Evolutionary conservation across 2,113 vertebrate species (phyloP).

Genomic region (Pteronura brasiliensis): DNA sequence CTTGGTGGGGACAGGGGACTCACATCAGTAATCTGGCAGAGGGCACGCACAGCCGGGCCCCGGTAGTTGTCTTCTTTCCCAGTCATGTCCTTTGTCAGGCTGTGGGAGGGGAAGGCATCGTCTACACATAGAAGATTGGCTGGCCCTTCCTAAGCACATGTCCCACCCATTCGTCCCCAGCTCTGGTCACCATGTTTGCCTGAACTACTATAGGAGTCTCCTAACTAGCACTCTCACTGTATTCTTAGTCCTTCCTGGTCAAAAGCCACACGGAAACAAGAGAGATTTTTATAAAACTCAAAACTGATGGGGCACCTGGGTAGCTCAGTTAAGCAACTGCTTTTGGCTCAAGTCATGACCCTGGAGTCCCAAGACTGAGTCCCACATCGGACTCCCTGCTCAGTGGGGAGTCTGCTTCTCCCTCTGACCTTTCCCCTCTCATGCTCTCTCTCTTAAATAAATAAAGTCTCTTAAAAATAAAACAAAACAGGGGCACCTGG

Average conservation of each 20-base stretch:
- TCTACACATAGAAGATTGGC: not conserved
- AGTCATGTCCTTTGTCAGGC: constrained; percentile 91
- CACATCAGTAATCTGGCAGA: constrained; percentile 90
- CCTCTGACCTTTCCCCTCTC: no score
- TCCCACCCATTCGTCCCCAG: not conserved
- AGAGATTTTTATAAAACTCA: not conserved
- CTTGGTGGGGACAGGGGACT: constrained; percentile 62
- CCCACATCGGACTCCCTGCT: no score
- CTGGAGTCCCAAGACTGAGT: no score
- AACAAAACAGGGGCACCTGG: no score
- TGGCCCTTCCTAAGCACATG: not conserved
- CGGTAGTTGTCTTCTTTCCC: constrained; percentile 89
- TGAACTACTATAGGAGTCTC: not conserved
- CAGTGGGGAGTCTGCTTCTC: no score
- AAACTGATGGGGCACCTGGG: no score
- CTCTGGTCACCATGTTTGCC: not conserved
- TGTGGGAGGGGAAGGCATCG: constrained; percentile 42
- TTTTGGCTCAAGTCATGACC: no score
- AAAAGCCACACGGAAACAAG: not conserved
- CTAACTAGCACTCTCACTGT: not conserved
- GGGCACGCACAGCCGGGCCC: constrained; percentile 85
- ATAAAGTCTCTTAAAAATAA: no score
- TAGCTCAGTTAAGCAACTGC: no score
- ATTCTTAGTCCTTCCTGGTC: not conserved
- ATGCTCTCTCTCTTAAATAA: no score